Evolutionary conservation across 2,888 invertebrate genomes (phyloP), one percentile per base, ranked within the genome.

Genomic region (Rhynchonema sp.): DNA sequence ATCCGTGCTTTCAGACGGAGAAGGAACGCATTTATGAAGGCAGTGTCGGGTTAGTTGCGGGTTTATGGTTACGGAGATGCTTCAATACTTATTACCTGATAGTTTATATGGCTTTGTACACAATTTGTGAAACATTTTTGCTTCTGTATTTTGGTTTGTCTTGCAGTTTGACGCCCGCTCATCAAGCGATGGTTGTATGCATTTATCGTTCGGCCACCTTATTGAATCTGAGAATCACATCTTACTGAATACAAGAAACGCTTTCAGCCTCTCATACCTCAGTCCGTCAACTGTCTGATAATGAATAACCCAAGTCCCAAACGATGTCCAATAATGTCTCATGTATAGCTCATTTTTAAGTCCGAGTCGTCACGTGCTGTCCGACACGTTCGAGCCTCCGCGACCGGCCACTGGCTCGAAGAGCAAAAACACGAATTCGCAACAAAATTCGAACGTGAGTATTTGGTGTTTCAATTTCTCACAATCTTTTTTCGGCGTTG

Each of bases 21-120:
- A 69, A 71, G 59, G 70, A 71, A 59, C 58, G 66, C 17, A 70
- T 69, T 53, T 71, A 70, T 62, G 69, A 61, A 90, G 65, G 62
- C 87, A 3, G 91, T 88, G 77, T 91, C 89, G 77, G 94, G 88
- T 76, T 89, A 90, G 26, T 87, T 90, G 73, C 27, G 3, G 25
- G n/a, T n/a, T 17, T 49, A 49, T 49, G 49, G 38, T 38, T 38
- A n/a, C n/a, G n/a, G n/a, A n/a, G n/a, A n/a, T n/a, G n/a, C n/a
- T n/a, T n/a, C n/a, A n/a, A n/a, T n/a, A n/a, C n/a, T n/a, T n/a
- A n/a, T n/a, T n/a, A n/a, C n/a, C n/a, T n/a, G n/a, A n/a, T n/a
- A n/a, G n/a, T n/a, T n/a, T n/a, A n/a, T n/a, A n/a, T n/a, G n/a
- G n/a, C n/a, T n/a, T n/a, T n/a, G n/a, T n/a, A n/a, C n/a, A n/a